Evolutionary conservation across 2,888 invertebrate species (phyloP).

Genomic region (Rambutsinella grinnellia): DNA sequence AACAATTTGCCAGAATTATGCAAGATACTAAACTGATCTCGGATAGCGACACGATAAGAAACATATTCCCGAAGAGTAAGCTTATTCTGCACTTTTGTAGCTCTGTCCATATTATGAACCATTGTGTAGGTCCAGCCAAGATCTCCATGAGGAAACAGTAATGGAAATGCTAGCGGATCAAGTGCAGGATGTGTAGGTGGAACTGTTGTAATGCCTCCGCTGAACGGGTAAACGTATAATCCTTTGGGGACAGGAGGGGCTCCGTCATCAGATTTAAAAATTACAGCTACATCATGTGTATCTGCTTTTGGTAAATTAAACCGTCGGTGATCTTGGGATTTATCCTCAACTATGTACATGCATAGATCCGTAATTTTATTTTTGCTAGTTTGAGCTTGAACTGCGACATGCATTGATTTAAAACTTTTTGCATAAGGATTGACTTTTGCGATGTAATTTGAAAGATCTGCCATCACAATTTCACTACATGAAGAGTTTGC

Average conservation of each 20-base stretch:
- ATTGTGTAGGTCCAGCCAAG: conserved; percentile 34
- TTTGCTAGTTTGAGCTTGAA: conserved; percentile 7
- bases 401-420: conserved; percentile 46
- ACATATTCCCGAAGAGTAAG: too few species aligned
- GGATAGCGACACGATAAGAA: conserved; percentile 33
- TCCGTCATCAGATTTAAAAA: conserved; percentile 58
- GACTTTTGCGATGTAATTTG: conserved; percentile 8
- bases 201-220: too few species aligned
- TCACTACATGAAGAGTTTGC: background rate
- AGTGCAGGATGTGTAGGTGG: conserved; percentile 41
- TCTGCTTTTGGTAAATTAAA: conserved; percentile 50
- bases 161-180: conserved; percentile 62
- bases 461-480: conserved; percentile 26
- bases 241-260: conserved; percentile 59
- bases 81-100: conserved; percentile 25
- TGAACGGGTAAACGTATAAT: conserved; percentile 40
- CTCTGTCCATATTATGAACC: background rate
- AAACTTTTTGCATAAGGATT: conserved; percentile 52
- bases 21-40: conserved; percentile 65
- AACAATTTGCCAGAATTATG: conserved; percentile 63
- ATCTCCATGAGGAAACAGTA: conserved; percentile 61
- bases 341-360: conserved; percentile 16
- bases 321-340: conserved; percentile 30
- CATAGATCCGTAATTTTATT: background rate
- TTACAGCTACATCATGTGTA: conserved; percentile 58